Base-by-base conservation (phyloP, 1,140 invertebrate genomes). In the Sminthurides bifidus region DNA sequence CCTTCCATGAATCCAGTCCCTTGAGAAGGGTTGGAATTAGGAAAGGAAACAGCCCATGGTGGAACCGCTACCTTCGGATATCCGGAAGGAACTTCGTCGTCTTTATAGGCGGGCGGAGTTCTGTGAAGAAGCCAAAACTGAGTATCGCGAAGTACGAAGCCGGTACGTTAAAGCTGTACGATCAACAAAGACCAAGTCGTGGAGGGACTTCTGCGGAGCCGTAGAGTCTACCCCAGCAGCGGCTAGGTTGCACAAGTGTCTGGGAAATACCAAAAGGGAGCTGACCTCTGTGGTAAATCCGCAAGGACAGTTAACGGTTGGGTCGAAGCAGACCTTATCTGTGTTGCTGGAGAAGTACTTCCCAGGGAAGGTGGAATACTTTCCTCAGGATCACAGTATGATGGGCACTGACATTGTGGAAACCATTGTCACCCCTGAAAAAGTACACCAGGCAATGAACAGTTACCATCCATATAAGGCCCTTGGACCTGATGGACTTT, bases 381-480 rank as follows among this genome's bases (percentile, higher is more conserved):
- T 6, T 6, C 41, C 6, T 8, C 6, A 14, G n/a, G n/a, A 12
- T 5, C 49, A 14, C 23, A 40, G 8, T 15, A 26, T 30, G 31
- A 6, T 6, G 21, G 54, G 19, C 6, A 46, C 26, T 26, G 17
- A 19, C 14, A 8, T 19, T 19, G 24, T 6, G 12, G 21, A 30
- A 23, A 4, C 15, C 10, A 17, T 40, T 40, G 19, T 49, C 3
- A 48, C 26, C 3, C 21, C 12, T 6, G 21, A 29, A 19, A 48
- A 40, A 31, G 23, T 59, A 1, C 6, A 10, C 2, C 19, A 29
- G 0, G 58, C 58, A 17, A 35, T 60, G 2, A 27, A 29, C 8
- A 41, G 33, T 12, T 60, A 55, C 37, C n/a, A 41, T 1, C 41
- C 54, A 0, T 48, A 46, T n/a, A 60, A 50, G 26, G 49, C 59